Base-by-base conservation (phyloP, 2,888 invertebrate species). In the Platycnemis pennipes region DNA sequence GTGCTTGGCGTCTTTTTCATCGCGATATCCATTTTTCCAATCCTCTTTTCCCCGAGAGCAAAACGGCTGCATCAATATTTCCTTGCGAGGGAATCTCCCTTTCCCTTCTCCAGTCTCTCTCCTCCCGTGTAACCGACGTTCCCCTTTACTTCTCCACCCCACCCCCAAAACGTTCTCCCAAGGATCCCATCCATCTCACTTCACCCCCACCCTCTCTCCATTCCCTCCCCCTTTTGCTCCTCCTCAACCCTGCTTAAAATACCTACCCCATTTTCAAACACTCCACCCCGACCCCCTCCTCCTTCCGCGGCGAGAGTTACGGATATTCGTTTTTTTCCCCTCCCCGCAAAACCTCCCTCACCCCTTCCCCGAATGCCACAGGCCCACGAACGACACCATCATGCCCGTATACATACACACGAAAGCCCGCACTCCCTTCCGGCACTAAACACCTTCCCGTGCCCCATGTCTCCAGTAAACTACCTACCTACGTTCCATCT, bases 31-130 rank as follows among this genome's bases (percentile, higher is more conserved):
- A 63, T 89, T 87, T 87, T 87, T 46, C 87, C 44, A 87, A 46
- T 56, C 89, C 56, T 56, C 56, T 56, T 89, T 89, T 13, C 56
- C 56, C n/a, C 77, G n/a, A 77, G 42, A 89, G 91, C 91, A 91
- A 91, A 91, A 63, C 63, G 91, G 63, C 91, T 91, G 56, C 89
- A 89, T 89, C 91, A 91, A 91, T 91, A 91, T 91, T 91, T 91
- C 91, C 91, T 91, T 91, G 44, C 56, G 42, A 91, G 42, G 56
- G 26, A 63, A 42, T 44, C 56, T 56, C 37, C 89, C 89, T 19
- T 26, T 89, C 87, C 46, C 87, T n/a, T 53, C 88, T 37, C 88
- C 53, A 49, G n/a, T 46, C 11, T 31, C 49, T 42, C 56, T 8
- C 37, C 31, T 42, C 13, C 22, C 37, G 1, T 56, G 49, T 37